Conservation (phyloP, 2,797 vertebrate genomes). For the Buceros bicornis region DNA sequence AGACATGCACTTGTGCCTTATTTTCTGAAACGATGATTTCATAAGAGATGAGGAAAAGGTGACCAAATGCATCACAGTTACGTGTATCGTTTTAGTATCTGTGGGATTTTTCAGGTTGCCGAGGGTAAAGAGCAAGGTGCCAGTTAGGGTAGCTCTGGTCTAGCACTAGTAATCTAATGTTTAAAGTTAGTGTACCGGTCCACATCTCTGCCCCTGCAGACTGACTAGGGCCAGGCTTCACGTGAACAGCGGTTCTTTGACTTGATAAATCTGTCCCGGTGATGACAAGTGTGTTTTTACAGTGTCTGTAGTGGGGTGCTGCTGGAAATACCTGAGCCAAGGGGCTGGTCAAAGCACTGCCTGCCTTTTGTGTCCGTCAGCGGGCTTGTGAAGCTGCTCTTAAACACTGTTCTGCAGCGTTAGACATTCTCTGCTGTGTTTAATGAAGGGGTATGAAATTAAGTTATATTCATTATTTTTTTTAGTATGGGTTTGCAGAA, state of each 20-base stretch:
- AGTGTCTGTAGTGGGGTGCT: not conserved
- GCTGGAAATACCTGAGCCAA: not conserved
- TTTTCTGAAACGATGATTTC: not conserved
- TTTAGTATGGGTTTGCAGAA: not conserved
- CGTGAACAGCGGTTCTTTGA: not conserved
- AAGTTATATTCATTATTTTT: not conserved
- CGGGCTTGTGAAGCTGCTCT: not conserved
- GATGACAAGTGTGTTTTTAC: not conserved
- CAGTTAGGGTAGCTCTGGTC: not conserved
- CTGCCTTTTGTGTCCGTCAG: not conserved
- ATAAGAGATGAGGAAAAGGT: not conserved
- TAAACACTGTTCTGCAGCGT: not conserved
- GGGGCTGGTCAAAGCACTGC: not conserved
- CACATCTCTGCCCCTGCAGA: not conserved
- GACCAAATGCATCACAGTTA: not conserved
- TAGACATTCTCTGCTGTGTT: not conserved
- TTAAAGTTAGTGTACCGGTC: not conserved
- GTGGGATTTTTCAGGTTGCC: rapidly evolving
- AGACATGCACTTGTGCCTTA: rapidly evolving
- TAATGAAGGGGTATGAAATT: not conserved
- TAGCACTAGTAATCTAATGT: not conserved
- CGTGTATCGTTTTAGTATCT: not conserved
- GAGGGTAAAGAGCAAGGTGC: not conserved
- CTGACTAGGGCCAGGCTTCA: not conserved
- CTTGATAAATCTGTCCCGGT: not conserved